Base-by-base conservation (phyloP, 2,113 vertebrate genomes). In the Cyprinodon variegatus region DNA sequence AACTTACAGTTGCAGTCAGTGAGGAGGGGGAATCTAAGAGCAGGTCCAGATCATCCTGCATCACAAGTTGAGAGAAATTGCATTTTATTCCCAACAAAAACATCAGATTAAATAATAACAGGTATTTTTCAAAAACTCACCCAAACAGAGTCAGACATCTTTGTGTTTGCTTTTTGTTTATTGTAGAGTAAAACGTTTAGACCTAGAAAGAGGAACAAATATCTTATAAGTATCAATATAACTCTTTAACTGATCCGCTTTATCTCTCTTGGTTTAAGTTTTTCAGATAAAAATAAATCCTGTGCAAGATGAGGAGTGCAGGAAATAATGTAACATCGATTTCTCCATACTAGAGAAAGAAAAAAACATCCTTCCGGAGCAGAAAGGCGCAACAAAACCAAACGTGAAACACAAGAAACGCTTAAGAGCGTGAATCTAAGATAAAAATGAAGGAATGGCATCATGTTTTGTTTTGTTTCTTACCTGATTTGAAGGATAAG, bases 11-110 rank as follows among this genome's bases (percentile, higher is more conserved):
- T 11, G 79, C 41, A 0, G 83, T 89, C 29, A 91, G 22, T 3
- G 90, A 93, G 65, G 91, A 91, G 12, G 94, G 93, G 0, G 88
- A 87, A 66, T 95, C 94, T n/a, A 95, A 77, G 11, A 94, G 92
- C 67, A 93, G 85, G 50, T 91, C 90, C 87, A 95, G 62, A 71
- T 95, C 94, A 88, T 91, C 89, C 94, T 95, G 48, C 50, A 88
- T 68, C 3, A 79, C n/a, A 75, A 7, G 59, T 2, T 22, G 66
- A n/a, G 37, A 3, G 6, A 13, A 1, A 63, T 40, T 20, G 53
- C 1, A 1, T 29, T 1, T 46, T 14, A 22, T 13, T 37, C 7
- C 29, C 38, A 13, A 3, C 22, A 43, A 36, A 4, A 22, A 0
- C 50, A 61, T 48, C 11, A 20, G 66, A 39, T 4, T 10, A 40